A percentile compares a stretch with the other conserved stretches of the same genome.
phyloP scores from a whole-genome alignment of 2,113 vertebrate species.

The Thermophis baileyi region DNA sequence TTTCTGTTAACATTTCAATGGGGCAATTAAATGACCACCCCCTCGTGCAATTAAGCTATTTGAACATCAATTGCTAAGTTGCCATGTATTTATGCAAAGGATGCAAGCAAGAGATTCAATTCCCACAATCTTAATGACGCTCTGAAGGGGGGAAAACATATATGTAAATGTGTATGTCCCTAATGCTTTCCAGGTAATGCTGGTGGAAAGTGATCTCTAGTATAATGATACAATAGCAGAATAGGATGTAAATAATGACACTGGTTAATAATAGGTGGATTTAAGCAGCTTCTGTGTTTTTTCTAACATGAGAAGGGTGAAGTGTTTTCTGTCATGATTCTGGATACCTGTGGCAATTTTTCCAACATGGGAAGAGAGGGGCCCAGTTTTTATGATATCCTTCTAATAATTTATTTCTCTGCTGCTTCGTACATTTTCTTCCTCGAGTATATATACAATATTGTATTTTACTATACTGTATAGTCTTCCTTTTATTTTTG shows the following conservation, averaged over 20 bases:
- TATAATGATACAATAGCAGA: slow-evolving; percentile 1
- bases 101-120: slow-evolving; percentile 61
- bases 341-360: not conserved
- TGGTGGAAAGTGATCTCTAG: not conserved
- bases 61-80: slow-evolving; percentile 80
- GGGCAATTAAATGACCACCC: slow-evolving; percentile 89
- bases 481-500: not conserved
- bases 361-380: not conserved
- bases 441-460: not conserved
- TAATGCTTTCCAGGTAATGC: slow-evolving; percentile 34
- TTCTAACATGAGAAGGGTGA: not conserved
- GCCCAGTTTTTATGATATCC: not conserved
- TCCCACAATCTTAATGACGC: slow-evolving; percentile 61
- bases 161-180: slow-evolving; percentile 43
- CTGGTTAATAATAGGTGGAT: not conserved
- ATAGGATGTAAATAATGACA: slow-evolving; percentile 6
- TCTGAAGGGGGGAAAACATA: slow-evolving; percentile 52
- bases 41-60: slow-evolving; percentile 83
- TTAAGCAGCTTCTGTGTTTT: not conserved
- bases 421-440: not conserved
- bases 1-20: slow-evolving; percentile 96
- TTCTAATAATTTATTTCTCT: not conserved
- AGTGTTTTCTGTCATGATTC: not conserved
- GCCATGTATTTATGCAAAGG: slow-evolving; percentile 77
- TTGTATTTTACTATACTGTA: not conserved